These are phyloP conservation scores for Synergus laeviventris DNA, from an alignment of 2,888 invertebrate genomes.

Conservation along the genomic window DNA sequence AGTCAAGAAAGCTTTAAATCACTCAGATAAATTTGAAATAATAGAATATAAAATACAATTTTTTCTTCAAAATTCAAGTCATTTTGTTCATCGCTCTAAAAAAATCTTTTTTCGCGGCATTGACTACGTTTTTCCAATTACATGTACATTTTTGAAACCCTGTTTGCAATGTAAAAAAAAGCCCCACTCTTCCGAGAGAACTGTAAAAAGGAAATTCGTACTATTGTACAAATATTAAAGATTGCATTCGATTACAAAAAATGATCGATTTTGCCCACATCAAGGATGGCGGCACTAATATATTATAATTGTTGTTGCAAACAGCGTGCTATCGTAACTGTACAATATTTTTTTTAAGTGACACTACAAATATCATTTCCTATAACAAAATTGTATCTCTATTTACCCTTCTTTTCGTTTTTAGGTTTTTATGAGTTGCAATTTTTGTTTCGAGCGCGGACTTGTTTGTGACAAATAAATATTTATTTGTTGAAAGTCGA, in stretches of 20 bases:
- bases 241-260: slow-evolving; percentile 24
- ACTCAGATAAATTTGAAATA: not conserved
- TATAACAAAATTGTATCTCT: slow-evolving; percentile 68
- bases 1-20: not conserved
- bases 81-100: slow-evolving; percentile 31
- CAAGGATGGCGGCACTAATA: slow-evolving; percentile 27
- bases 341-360: slow-evolving; percentile 60
- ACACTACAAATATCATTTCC: slow-evolving; percentile 59
- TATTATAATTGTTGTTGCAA: slow-evolving; percentile 43
- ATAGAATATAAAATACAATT: not conserved
- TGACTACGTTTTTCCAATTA: slow-evolving; percentile 27
- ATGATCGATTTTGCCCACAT: slow-evolving; percentile 10
- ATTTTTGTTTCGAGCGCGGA: slow-evolving; percentile 19
- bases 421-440: slow-evolving; percentile 15
- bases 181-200: not conserved
- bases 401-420: slow-evolving; percentile 52
- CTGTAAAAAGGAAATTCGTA: slow-evolving; percentile 30
- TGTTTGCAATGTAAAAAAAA: slow-evolving; percentile 7
- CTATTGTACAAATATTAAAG: slow-evolving; percentile 21
- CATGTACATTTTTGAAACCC: not conserved
- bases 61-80: not conserved
- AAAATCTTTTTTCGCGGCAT: not conserved
- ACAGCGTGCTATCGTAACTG: slow-evolving; percentile 56
- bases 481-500: slow-evolving; percentile 34
- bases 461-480: slow-evolving; percentile 22